Evolutionary conservation across 2,888 invertebrate genomes (phyloP), one percentile per base, ranked within the genome.

Genomic region (Euplagia quadripunctaria): DNA sequence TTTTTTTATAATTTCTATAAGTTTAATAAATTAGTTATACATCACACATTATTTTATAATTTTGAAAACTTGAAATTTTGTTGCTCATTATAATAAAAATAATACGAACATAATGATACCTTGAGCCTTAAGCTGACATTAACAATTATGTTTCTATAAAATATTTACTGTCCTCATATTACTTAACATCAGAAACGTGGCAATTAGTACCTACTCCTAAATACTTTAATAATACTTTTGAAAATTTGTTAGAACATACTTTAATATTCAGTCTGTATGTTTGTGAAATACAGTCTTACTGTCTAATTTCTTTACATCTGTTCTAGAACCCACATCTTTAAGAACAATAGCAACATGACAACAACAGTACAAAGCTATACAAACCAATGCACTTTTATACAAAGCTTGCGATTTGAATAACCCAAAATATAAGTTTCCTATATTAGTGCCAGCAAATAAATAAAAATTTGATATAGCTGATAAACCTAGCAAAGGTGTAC

Each of bases 401-500:
- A 91, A 81, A 11, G 94, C 89, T 20, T 93, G 93, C 78, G 90
- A 90, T 63, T 86, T 92, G 71, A 98, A 93, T 85, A 97, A 96
- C 58, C 95, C 92, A 86, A 97, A 94, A 88, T 97, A 98, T 81
- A 97, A 95, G 87, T 97, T 96, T 9, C 98, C 98, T 75, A 98
- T 96, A 73, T 97, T 97, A 77, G 94, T 95, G 0, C 98, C 98
- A 76, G 97, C 98, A 92, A 99, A 98, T 89, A 99, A 98, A 92
- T 98, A 98, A 88, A 98, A 98, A 93, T 98, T 98, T 0, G 98
- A 98, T 86, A 98, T 96, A 1, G 97, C 97, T 16, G 98, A 98
- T 79, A 98, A 93, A 46, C 97, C 97, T 80, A 98, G 96, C 68
- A 99, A 93, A 43, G 98, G 98, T 46, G 97, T 96, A 76, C 97